phyloP scores from a whole-genome alignment of 2,797 vertebrate genomes.

The Acipenser ruthenus region DNA sequence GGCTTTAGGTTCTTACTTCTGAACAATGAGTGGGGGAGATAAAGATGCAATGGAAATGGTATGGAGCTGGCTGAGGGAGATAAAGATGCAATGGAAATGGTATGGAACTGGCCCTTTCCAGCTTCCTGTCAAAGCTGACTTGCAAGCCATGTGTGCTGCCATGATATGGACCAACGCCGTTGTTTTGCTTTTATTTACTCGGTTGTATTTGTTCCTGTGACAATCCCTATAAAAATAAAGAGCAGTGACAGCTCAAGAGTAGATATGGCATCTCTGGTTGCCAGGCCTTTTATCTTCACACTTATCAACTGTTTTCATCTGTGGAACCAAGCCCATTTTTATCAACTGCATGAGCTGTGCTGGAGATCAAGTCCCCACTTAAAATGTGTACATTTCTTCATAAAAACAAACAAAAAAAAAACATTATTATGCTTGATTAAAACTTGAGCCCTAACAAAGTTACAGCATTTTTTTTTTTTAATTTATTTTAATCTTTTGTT shows the following conservation, averaged over 20 bases:
- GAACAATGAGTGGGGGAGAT: slow-evolving; percentile 77
- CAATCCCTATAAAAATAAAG: slow-evolving; percentile 58
- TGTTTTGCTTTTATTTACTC: slow-evolving; percentile 57
- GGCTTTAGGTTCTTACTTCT: slow-evolving; percentile 71
- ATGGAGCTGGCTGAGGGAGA: slow-evolving; percentile 67
- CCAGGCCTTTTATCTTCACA: slow-evolving; percentile 64
- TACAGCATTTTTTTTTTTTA: no score
- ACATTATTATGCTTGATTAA: no score
- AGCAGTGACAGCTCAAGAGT: slow-evolving; percentile 45
- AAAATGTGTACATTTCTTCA: slow-evolving; percentile 35
- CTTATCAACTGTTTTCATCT: slow-evolving; percentile 67
- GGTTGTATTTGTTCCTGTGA: slow-evolving; percentile 61
- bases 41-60: slow-evolving; percentile 59
- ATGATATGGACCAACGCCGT: slow-evolving; percentile 44
- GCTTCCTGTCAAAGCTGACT: slow-evolving; percentile 66
- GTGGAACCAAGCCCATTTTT: slow-evolving; percentile 61
- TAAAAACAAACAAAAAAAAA: no score
- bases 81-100: slow-evolving; percentile 59
- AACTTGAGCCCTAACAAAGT: no score
- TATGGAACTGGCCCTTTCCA: slow-evolving; percentile 31
- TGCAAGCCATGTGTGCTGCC: slow-evolving; percentile 59
- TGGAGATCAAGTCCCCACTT: slow-evolving; percentile 60
- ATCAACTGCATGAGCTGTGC: slow-evolving; percentile 61
- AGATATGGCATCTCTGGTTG: slow-evolving; percentile 41
- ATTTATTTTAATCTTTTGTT: no score